Base-by-base conservation (phyloP, 2,113 vertebrate genomes). In the Haemorhous mexicanus region DNA sequence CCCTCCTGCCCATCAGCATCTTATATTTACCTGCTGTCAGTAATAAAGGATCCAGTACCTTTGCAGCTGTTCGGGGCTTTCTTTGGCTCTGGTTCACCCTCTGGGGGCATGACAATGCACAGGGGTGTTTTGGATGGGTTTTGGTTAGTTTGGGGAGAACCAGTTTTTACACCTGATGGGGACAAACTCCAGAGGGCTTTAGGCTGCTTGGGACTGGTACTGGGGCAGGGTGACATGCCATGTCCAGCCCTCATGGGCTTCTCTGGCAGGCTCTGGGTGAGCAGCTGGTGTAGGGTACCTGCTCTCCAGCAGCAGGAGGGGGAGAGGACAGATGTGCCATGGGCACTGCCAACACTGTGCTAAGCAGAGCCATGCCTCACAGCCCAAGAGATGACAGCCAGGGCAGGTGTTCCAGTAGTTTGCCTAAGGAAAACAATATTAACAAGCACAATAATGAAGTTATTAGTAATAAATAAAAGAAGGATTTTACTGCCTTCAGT, bases 401-500 rank as follows among this genome's bases (percentile, higher is more conserved):
- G 32, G 0, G 0, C 53, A 62, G 10, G 6, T 39, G n/a, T n/a
- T 27, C 33, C 50, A 22, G 28, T 18, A 11, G 30, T 92, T 7
- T 41, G 33, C n/a, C 49, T 9, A 70, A 59, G 39, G 16, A 59
- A 55, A 69, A 18, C 8, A 16, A 21, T 28, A 80, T 39, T 26
- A 92, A 43, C 28, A 58, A 90, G 16, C 27, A 58, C 53, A 81
- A 19, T 4, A 84, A n/a, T 41, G 69, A 46, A 3, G 22, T 35
- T 44, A 75, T 49, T 72, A 76, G 35, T 56, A 95, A 96, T 94
- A 96, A 96, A 95, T 93, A 94, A 95, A 89, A 84, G 69, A 87
- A 75, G 56, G 69, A 50, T 68, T 96, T 96, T 96, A 96, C 96
- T 96, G 92, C 79, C 94, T 88, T 95, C 92, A 90, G 90, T 80